Evolutionary conservation across 2,888 invertebrate genomes (phyloP).

Genomic region (Zhuqinia jingwanae): DNA sequence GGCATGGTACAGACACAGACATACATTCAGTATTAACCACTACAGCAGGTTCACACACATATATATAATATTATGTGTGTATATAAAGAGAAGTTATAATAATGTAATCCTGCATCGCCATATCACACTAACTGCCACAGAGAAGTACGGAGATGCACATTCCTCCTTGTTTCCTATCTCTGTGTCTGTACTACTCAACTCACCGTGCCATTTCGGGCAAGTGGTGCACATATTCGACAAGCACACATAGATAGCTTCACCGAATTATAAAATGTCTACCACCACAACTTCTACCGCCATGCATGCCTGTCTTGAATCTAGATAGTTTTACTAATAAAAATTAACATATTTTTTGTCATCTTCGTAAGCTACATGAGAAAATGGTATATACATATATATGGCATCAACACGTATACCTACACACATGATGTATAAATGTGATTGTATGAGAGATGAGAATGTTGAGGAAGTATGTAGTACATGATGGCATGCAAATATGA

Average conservation of each 20-base stretch:
- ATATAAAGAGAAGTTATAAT: neutral
- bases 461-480: no score
- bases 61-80: no score
- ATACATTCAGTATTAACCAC: neutral
- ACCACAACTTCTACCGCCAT: no score
- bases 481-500: no score
- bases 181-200: no score
- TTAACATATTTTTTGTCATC: conserved; percentile 4
- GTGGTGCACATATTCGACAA: conserved; percentile 1
- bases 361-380: neutral
- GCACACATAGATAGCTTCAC: neutral
- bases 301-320: conserved; percentile 28
- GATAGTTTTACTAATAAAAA: conserved; percentile 39
- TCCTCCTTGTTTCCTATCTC: neutral
- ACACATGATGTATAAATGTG: neutral
- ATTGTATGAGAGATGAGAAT: neutral
- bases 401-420: neutral
- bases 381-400: neutral
- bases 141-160: neutral
- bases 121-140: neutral
- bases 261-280: conserved; percentile 15
- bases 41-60: conserved; percentile 6
- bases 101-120: conserved; percentile 22
- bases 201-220: neutral
- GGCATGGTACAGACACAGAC: neutral